Evolutionary conservation across 2,113 vertebrate genomes (phyloP), one percentile per base, ranked within the genome.

Genomic region (Dendropsophus ebraccatus): DNA sequence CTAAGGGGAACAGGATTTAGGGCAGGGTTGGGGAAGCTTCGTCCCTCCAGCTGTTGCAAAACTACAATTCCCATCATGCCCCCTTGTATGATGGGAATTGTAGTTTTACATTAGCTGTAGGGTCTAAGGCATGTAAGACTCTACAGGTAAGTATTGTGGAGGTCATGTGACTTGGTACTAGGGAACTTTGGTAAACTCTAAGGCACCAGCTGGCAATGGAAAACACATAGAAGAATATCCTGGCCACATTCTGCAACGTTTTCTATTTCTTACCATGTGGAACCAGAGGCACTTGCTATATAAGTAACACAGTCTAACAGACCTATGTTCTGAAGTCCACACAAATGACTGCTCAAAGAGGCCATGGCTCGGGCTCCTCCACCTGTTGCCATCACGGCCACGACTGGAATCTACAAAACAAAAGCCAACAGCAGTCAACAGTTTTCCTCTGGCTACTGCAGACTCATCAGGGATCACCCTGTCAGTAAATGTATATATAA

Each of bases 331-430:
- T 97, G 92, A 65, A 97, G 93, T 10, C 89, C 95, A 89, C 88
- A 91, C 7, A 97, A 90, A 25, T 93, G 93, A n/a, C 96, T 96
- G 0, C 90, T 92, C 84, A 95, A 88, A 0, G 93, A 90, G 0
- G 91, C 95, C 95, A 96, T 95, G 23, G 96, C 96, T 65, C 96
- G 83, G 58, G 92, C 83, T 12, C 96, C 95, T 2, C 96, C 96
- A 0, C 94, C 96, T 16, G 94, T 94, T 1, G 92, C 94, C 90
- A 94, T 89, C 0, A 96, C 35, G 28, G 96, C 96, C 49, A 97
- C 88, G 0, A 93, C 84, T 0, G 96, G 96, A 47, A 97, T 92
- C 97, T 98, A 90, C 9, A 41, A 70, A 23, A 23, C 25, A 37
- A 23, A 41, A 21, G 35, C 16, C 16, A 21, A 19, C 30, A 69